These are phyloP conservation scores for Pica pica DNA, from an alignment of 2,113 vertebrate species.

Conservation along the genomic window DNA sequence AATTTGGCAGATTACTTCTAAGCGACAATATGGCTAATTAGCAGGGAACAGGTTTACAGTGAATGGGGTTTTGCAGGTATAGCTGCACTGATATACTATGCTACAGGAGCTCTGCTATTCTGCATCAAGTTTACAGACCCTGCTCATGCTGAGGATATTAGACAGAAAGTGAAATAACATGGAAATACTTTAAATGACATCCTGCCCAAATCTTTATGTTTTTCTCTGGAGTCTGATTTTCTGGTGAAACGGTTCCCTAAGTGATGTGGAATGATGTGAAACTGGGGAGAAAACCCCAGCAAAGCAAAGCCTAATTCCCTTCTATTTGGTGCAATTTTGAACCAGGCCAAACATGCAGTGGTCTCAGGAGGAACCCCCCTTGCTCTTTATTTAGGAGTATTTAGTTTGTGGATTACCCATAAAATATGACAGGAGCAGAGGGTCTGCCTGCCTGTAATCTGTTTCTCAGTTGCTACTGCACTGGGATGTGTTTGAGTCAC, in stretches of 20 bases:
- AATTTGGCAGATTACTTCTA: constrained; percentile 36
- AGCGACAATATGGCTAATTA: constrained; percentile 11
- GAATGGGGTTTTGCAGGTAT: not conserved
- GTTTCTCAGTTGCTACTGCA: not conserved
- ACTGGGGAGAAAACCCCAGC: not conserved
- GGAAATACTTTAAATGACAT: not conserved
- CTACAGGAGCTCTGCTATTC: not conserved
- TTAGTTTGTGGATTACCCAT: not conserved
- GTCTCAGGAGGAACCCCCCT: not conserved
- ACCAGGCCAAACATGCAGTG: not conserved
- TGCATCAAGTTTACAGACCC: not conserved
- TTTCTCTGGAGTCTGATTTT: not conserved
- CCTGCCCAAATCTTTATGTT: not conserved
- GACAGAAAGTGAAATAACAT: not conserved
- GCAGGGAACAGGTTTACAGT: not conserved
- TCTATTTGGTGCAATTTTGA: not conserved
- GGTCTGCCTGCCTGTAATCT: not conserved
- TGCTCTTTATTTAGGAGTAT: not conserved
- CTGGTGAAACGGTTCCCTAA: not conserved
- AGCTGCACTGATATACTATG: not conserved
- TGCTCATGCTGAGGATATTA: not conserved
- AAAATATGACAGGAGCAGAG: not conserved
- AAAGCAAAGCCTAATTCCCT: not conserved
- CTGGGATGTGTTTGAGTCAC: not conserved
- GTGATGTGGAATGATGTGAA: not conserved